Conservation (phyloP, 2,113 vertebrate species). For the Laterallus jamaicensis region DNA sequence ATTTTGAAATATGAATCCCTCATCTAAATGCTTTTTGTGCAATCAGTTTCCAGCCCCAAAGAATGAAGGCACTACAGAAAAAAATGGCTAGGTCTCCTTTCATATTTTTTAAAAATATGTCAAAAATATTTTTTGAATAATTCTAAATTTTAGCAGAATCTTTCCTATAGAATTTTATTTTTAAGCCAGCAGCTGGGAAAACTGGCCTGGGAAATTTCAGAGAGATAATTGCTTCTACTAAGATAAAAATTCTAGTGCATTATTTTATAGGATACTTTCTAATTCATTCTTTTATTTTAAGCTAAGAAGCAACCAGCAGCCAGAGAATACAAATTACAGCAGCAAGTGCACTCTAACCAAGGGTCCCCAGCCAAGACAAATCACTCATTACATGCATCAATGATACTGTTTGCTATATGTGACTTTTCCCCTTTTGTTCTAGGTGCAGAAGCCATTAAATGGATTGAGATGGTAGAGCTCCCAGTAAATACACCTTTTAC, state of each 20-base stretch:
- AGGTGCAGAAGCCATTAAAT: constrained; percentile 42
- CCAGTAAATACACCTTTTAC: constrained; percentile 19
- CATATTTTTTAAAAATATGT: not conserved
- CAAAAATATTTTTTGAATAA: not conserved
- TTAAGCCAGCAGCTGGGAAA: not conserved
- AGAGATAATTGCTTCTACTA: not conserved
- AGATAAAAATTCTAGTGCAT: not conserved
- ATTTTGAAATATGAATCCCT: not conserved
- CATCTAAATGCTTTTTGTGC: not conserved
- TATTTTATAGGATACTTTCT: not conserved
- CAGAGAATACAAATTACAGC: constrained; percentile 42
- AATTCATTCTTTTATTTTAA: constrained; percentile 31
- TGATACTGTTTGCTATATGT: constrained; percentile 16
- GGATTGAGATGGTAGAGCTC: not conserved
- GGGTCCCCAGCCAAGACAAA: constrained; percentile 40
- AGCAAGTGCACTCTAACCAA: constrained; percentile 26
- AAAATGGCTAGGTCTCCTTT: not conserved
- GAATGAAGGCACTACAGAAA: not conserved
- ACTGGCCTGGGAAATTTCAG: not conserved
- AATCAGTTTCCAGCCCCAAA: not conserved
- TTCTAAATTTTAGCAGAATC: not conserved
- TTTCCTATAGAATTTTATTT: not conserved
- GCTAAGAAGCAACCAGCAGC: not conserved
- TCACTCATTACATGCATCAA: constrained; percentile 60
- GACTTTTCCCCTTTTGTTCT: constrained; percentile 55